phyloP scores from a whole-genome alignment of 2,113 vertebrate genomes.

The Chionomys nivalis region DNA sequence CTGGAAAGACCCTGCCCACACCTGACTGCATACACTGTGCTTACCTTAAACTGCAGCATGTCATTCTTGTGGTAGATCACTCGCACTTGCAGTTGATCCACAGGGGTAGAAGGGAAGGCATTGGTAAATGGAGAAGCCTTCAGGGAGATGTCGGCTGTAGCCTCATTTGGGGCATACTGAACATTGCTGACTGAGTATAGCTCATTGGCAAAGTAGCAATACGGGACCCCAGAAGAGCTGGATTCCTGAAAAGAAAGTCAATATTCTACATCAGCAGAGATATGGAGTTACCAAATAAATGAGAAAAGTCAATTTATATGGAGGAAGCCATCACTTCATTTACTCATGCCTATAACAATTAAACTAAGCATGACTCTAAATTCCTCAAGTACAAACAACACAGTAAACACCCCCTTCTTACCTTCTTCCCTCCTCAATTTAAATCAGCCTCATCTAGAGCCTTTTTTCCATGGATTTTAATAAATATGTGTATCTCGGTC shows the following conservation, averaged over 20 bases:
- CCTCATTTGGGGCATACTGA: slow-evolving; percentile 41
- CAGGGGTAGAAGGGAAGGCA: slow-evolving; percentile 81
- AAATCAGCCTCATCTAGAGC: neutral
- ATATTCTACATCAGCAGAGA: neutral
- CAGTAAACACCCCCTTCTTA: neutral
- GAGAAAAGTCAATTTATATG: neutral
- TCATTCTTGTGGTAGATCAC: slow-evolving; percentile 86
- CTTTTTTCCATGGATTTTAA: neutral
- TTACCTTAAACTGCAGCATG: slow-evolving; percentile 93
- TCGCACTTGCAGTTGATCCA: slow-evolving; percentile 84
- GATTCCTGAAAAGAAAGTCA: slow-evolving; percentile 79
- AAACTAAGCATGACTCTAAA: neutral
- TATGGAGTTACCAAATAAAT: neutral
- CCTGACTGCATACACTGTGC: accelerated
- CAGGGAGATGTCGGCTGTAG: slow-evolving; percentile 80
- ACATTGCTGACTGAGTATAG: slow-evolving; percentile 81
- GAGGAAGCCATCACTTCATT: neutral
- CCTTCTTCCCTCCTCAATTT: neutral
- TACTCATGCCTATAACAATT: neutral
- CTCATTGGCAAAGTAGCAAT: slow-evolving; percentile 85
- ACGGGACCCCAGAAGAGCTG: slow-evolving; percentile 75
- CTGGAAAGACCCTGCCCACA: neutral
- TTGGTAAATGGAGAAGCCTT: slow-evolving; percentile 73
- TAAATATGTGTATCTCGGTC: accelerated
- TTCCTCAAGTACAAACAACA: no score